Base-by-base conservation (phyloP, 2,888 invertebrate species). In the Campoletis raptor region DNA sequence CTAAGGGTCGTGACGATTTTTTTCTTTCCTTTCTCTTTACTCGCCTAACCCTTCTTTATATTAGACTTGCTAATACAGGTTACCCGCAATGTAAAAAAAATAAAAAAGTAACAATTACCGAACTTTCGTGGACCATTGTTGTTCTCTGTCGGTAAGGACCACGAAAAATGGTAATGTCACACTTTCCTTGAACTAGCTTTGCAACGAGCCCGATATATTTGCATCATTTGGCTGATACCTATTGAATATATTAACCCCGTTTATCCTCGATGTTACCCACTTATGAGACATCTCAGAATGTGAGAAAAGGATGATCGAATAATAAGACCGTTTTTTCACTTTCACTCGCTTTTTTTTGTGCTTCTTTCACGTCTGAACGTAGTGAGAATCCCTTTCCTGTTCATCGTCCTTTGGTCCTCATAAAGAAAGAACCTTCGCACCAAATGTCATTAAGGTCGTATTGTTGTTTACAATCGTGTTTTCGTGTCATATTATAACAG, bases 41-140 rank as follows among this genome's bases (percentile, higher is more conserved):
- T n/a, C 42, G 15, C 36, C 72, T 79, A 30, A 67, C 24, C 42
- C 54, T 24, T 21, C 37, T 52, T 66, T 45, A 83, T 86, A 83
- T 86, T 86, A 83, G 66, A 83, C 80, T 86, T 80, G 86, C 86
- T 86, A 83, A 86, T 74, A 52, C 66, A 54, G 67, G 30, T 18
- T 72, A 66, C 10, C 4, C 40, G 42, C 10, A 10, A 57, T 70
- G 15, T n/a, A 70, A 61, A 40, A 52, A 66, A 52, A 74, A 52
- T 67, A 81, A 79, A 78, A 61, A 42, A 36, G 10, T 37, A n/a
- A 74, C 52, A 74, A 69, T 81, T 81, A 69, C 73, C 66, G 74
- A 74, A 57, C 74, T 40, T 67, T 57, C 45, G 57, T 52, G 24
- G 24, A 64, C 37, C 52, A 72, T 52, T 64, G 21, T 72, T 37